phyloP scores from a whole-genome alignment of 1,140 invertebrate genomes.

The Conus betulinus region DNA sequence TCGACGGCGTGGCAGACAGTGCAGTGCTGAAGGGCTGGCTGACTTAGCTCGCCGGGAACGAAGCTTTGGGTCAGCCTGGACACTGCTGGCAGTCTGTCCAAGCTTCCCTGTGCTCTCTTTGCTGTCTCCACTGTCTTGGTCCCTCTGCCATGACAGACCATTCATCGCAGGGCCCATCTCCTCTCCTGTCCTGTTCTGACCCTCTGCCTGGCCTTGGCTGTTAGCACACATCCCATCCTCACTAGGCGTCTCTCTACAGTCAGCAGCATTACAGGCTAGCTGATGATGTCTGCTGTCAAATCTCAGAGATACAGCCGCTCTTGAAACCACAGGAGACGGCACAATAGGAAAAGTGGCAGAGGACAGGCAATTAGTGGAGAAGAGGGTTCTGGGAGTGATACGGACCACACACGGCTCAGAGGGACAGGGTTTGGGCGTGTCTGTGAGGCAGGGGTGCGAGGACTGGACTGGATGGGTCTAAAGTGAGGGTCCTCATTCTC shows the following conservation, averaged over 20 bases:
- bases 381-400: conserved; percentile 59
- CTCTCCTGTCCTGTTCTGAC: neutral
- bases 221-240: neutral
- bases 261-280: too few relatives aligned
- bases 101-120: too few relatives aligned
- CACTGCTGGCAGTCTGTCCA: neutral
- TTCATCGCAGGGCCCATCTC: too few relatives aligned
- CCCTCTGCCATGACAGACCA: too few relatives aligned
- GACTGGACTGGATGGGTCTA: conserved; percentile 64
- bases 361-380: conserved; percentile 23
- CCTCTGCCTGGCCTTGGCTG: neutral
- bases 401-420: conserved; percentile 56
- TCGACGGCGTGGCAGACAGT: neutral
- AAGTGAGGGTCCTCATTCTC: conserved; percentile 63
- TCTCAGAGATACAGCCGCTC: neutral
- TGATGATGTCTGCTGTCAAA: neutral
- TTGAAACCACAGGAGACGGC: neutral
- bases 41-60: conserved; percentile 1
- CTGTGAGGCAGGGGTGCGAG: conserved; percentile 62
- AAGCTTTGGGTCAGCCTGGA: neutral
- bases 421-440: conserved; percentile 55
- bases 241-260: too few relatives aligned
- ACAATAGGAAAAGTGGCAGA: neutral
- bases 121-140: too few relatives aligned
- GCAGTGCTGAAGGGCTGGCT: neutral